Evolutionary conservation across 2,888 invertebrate species (phyloP), one percentile per base, ranked within the genome.

Genomic region (Cheilosia grossa): DNA sequence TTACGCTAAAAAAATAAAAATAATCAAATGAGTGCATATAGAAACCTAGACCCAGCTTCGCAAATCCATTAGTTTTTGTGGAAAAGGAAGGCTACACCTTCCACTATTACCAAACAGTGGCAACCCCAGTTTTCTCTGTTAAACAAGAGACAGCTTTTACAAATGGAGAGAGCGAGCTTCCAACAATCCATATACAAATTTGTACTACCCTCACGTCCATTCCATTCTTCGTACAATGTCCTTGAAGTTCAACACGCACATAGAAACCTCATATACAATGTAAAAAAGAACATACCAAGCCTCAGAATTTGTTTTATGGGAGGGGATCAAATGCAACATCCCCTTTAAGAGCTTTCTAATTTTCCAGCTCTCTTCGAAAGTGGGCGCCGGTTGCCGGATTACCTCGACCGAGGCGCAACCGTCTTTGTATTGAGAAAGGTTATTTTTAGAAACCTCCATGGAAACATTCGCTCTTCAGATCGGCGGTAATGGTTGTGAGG

Each of bases 391-490:
- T n/a, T 30, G 30, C 30, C 9, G 51, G 66, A 80, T 73, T 70
- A 74, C 54, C 72, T 70, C 64, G 69, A 54, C 74, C 74, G 80
- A 54, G 80, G 74, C 66, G 74, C 66, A 83, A 83, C 74, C 69
- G 83, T 70, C 67, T 83, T 74, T 70, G 53, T 83, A 83, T 83
- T 83, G 80, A 80, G 83, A 80, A 80, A 83, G 83, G 83, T 83
- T 83, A 83, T 83, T 83, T 83, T 83, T 83, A 83, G 83, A 83
- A 80, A 51, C 59, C 21, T 59, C 74, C 69, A 69, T 56, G 61
- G 64, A 59, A 59, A 56, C 51, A 61, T 53, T 63, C 17, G 33
- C 37, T 69, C 44, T 69, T 40, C 24, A 51, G 10, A 33, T 40
- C 30, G 64, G 47, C 6, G 21, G 58, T 51, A 27, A 21, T 30